Evolutionary conservation across 37 sponge, comb jelly and placozoan species (phyloP).

Genomic region (Axinella damicornis): DNA sequence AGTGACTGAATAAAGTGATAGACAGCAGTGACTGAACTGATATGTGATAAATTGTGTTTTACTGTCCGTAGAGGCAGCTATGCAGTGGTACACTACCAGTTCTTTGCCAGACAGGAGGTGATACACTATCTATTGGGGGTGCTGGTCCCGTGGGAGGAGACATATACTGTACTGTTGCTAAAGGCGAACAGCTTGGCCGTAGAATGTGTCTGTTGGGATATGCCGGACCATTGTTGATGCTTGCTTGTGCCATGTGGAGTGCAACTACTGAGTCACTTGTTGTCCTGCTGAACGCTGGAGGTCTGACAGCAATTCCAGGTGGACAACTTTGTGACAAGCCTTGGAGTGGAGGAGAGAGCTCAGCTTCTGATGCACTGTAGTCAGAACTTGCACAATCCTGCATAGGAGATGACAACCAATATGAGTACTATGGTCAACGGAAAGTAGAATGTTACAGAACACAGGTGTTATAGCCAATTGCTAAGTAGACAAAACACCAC

Average conservation of each 20-base stretch:
- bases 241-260: constrained; percentile 22
- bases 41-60: too few species aligned
- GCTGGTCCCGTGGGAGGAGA: background rate
- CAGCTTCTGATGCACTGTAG: constrained; percentile 57
- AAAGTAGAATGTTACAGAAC: background rate
- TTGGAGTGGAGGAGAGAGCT: constrained; percentile 6
- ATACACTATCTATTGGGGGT: background rate
- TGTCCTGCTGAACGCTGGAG: constrained; percentile 59
- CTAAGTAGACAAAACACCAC: background rate
- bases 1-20: too few species aligned
- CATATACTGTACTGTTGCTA: constrained; percentile 41
- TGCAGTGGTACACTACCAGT: constrained; percentile 28
- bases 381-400: constrained; percentile 30
- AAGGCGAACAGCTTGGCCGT: constrained; percentile 29
- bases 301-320: constrained; percentile 37
- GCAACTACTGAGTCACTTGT: constrained; percentile 59
- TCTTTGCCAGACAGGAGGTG: constrained; percentile 51
- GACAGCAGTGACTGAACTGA: too few species aligned
- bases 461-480: background rate
- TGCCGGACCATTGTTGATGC: background rate
- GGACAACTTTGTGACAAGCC: background rate
- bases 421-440: background rate
- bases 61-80: constrained; percentile 25
- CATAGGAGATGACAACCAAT: background rate
- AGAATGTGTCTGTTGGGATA: background rate